A percentile compares a stretch with the other conserved stretches of the same genome.
phyloP scores from a whole-genome alignment of 2,113 vertebrate species.

The Cinclus cinclus region DNA sequence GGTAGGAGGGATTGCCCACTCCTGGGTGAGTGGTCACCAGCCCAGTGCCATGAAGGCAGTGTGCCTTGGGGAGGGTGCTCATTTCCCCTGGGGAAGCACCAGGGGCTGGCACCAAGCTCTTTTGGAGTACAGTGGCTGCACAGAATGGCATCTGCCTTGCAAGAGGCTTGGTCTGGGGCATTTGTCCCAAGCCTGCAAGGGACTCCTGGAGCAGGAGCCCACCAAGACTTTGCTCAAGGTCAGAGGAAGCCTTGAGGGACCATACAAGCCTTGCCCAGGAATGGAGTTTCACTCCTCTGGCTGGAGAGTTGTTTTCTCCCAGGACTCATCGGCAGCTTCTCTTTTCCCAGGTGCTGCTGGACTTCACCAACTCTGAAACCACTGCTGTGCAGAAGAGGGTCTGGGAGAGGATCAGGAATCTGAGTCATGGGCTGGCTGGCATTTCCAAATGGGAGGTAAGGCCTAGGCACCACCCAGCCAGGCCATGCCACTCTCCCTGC shows the following conservation, averaged over 20 bases:
- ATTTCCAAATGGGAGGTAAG: neutral
- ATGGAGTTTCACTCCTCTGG: neutral
- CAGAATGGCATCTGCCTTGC: neutral
- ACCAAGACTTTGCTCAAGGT: neutral
- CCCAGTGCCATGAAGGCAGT: neutral
- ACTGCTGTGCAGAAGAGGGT: neutral
- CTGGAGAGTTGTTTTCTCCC: neutral
- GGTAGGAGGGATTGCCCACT: neutral
- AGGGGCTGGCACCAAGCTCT: neutral
- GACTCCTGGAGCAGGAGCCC: neutral
- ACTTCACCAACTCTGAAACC: neutral
- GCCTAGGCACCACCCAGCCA: neutral
- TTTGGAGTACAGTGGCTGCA: neutral
- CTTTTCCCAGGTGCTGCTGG: neutral
- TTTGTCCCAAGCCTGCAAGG: neutral
- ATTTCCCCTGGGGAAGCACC: neutral
- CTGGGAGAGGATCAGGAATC: neutral
- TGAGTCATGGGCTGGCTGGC: neutral
- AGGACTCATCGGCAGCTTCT: neutral
- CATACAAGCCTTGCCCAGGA: neutral
- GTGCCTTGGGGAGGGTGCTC: neutral
- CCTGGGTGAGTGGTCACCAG: neutral
- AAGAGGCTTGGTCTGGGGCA: neutral
- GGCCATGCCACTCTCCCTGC: rapidly evolving
- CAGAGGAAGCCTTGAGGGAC: neutral